Base-by-base conservation (phyloP, 2,113 vertebrate species). In the Campylomormyrus numenius region DNA sequence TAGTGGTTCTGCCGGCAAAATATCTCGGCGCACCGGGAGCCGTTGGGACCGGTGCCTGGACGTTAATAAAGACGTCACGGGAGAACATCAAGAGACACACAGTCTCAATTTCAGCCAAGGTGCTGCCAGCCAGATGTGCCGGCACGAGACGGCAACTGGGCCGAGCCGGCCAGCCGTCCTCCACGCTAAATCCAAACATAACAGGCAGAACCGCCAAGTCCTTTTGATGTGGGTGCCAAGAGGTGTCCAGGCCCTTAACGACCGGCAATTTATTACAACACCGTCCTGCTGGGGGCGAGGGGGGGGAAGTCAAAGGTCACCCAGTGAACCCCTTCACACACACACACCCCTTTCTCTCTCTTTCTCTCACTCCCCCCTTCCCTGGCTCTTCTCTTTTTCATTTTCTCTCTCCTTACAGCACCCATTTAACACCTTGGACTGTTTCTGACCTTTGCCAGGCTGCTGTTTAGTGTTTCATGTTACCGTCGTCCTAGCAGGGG, bases 121-220 rank as follows among this genome's bases (percentile, higher is more conserved):
- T 93, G 92, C 96, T 96, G 95, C 95, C 94, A 93, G 91, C 94
- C 96, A 96, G 96, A 96, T 96, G 96, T 96, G 94, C 88, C 92
- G 90, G 91, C 92, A 90, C 85, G 87, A 91, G 93, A 85, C 53
- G 2, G 21, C 89, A n/a, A 85, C 85, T 11, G 35, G 49, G n/a
- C 80, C n/a, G 2, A 27, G 21, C 2, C 42, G 21, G 52, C 77
- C 77, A 11, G 80, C 80, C 45, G 53, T 31, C 89, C 39, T 53
- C 89, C 80, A 92, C 88, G 93, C 94, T 91, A 91, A 93, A 94
- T 94, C 92, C 92, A 90, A 88, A 93, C 92, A 94, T 95, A 95
- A 96, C 94, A 95, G 94, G 94, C 94, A 94, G 93, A 95, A 95
- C 93, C 87, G 89, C 53, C 50, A 87, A 19, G 66, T 39, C 87